Conservation (phyloP, 2,888 invertebrate species). For the Norana najaformis region DNA sequence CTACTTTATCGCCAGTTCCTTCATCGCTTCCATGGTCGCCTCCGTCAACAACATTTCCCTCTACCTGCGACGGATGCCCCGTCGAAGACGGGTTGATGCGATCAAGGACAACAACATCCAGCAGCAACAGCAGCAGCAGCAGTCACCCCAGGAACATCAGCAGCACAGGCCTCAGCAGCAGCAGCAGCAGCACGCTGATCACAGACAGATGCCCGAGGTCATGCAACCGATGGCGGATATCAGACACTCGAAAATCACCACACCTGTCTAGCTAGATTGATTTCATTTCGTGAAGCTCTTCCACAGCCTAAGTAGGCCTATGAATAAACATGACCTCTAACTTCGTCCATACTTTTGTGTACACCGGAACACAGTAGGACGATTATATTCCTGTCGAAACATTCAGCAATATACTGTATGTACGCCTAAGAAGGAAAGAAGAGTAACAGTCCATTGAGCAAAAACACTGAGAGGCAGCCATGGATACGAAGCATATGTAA, state of each 20-base stretch:
- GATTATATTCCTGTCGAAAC: no score
- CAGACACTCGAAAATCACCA: slow-evolving; percentile 28
- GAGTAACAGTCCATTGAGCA: no score
- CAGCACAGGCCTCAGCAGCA: background rate
- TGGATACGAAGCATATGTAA: no score
- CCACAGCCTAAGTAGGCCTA: background rate
- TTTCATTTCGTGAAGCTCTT: background rate
- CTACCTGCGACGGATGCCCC: slow-evolving; percentile 47
- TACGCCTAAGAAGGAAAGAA: no score
- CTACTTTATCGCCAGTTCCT: slow-evolving; percentile 58
- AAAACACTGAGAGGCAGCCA: no score
- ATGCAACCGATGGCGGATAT: background rate
- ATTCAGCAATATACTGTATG: no score
- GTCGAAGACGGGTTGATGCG: background rate
- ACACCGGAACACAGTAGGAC: no score
- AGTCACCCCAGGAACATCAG: background rate
- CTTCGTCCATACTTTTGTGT: background rate
- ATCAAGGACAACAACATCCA: background rate
- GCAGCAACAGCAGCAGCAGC: background rate
- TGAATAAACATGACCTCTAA: background rate
- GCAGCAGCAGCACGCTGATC: background rate
- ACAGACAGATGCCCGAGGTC: background rate
- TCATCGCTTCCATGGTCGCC: slow-evolving; percentile 56
- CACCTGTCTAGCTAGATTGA: slow-evolving; percentile 23
- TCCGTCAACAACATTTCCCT: slow-evolving; percentile 57